Percentiles rank a stretch among this genome's conserved stretches.
Evolutionary conservation across 2,797 vertebrate genomes (phyloP).

Genomic region (Tenualosa thibaudeaui): DNA sequence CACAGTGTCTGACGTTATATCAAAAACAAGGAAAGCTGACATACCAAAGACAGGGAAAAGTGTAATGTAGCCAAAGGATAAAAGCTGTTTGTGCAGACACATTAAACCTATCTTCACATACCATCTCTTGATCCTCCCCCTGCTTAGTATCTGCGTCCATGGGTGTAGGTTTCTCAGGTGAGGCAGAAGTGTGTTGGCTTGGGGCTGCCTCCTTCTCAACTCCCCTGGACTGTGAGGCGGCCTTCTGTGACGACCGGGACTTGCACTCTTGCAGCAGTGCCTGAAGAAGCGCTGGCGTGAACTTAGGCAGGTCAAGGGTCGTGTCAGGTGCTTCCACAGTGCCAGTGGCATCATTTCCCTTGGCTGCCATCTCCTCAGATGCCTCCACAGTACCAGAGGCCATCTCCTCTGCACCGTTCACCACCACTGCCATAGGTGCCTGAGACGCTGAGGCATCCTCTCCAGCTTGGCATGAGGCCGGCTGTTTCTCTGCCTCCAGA

Average conservation of each 20-base stretch:
- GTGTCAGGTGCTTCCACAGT: neutral
- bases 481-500: neutral
- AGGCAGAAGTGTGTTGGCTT: neutral
- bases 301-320: conserved; percentile 36
- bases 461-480: neutral
- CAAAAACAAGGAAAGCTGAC: too few species aligned
- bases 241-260: conserved; percentile 10
- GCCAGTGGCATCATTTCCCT: too few species aligned
- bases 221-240: neutral
- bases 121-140: neutral
- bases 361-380: too few species aligned
- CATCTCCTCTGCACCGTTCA: neutral
- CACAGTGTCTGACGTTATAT: too few species aligned
- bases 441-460: neutral
- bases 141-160: neutral
- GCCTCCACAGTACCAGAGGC: neutral
- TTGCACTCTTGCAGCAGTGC: conserved; percentile 55
- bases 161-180: neutral
- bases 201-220: neutral
- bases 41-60: too few species aligned
- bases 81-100: neutral
- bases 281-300: conserved; percentile 59
- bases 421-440: neutral
- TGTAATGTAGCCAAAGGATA: too few species aligned
- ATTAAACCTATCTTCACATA: neutral